Evolutionary conservation across 1,140 invertebrate species (phyloP).

Genomic region (Drosophila malerkotliana): DNA sequence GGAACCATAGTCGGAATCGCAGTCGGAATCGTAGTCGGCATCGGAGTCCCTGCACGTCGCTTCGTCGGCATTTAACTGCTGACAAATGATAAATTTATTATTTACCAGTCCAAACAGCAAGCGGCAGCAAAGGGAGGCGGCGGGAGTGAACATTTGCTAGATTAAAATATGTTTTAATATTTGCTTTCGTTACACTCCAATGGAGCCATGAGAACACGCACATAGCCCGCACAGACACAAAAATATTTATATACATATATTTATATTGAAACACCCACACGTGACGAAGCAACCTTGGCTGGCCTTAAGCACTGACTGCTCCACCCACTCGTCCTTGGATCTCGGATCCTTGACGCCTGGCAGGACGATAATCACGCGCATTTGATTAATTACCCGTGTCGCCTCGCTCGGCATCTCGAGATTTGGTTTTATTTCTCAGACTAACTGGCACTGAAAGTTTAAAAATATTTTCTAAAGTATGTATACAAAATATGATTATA

Average conservation of each 20-base stretch:
- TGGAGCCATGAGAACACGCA: constrained; percentile 18
- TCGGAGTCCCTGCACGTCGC: constrained; percentile 41
- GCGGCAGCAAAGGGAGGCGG: neutral
- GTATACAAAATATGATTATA: no score
- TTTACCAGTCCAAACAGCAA: constrained; percentile 60
- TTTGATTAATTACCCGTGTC: constrained; percentile 74
- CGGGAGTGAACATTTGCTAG: constrained; percentile 61
- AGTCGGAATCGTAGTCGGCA: constrained; percentile 1
- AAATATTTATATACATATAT: neutral
- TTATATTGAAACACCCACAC: constrained; percentile 12
- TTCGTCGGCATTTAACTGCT: constrained; percentile 73
- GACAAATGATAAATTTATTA: constrained; percentile 83
- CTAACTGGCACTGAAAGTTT: constrained; percentile 11
- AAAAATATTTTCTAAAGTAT: neutral
- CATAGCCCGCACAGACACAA: neutral
- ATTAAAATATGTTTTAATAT: constrained; percentile 83
- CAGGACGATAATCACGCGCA: constrained; percentile 70
- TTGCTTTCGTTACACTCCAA: constrained; percentile 65
- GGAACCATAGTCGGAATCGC: constrained; percentile 22
- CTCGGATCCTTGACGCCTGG: constrained; percentile 16
- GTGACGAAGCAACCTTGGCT: constrained; percentile 43
- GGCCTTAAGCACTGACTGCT: neutral
- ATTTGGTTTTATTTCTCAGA: constrained; percentile 3
- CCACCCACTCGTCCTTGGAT: constrained; percentile 7
- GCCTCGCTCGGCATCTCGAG: constrained; percentile 21